A percentile compares a stretch with the other conserved stretches of the same genome.
Conservation (phyloP, 2,888 invertebrate genomes). For the Ormyrus rosae region DNA sequence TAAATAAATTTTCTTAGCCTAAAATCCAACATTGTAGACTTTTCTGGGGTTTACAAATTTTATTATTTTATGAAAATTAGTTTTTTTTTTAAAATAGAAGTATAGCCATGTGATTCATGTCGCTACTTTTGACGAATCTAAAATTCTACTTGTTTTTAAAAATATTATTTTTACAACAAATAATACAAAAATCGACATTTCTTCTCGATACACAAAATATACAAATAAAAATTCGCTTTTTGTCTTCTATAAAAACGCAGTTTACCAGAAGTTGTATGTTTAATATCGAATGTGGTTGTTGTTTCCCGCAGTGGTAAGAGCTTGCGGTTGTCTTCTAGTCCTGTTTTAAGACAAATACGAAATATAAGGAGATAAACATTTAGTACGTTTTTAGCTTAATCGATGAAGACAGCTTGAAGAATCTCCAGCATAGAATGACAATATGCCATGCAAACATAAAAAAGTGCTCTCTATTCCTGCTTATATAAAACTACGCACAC, state of each 20-base stretch:
- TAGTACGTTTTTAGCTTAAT: conserved; percentile 10
- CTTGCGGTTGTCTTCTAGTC: conserved; percentile 73
- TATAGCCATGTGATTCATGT: conserved; percentile 14
- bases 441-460: conserved; percentile 51
- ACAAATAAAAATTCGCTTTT: conserved; percentile 49
- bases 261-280: conserved; percentile 51
- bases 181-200: conserved; percentile 35
- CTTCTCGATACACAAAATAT: conserved; percentile 18
- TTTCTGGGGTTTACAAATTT: conserved; percentile 21
- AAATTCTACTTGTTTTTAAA: conserved; percentile 28
- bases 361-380: conserved; percentile 48
- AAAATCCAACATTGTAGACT: conserved; percentile 24
- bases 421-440: conserved; percentile 39
- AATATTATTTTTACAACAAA: conserved; percentile 43
- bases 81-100: conserved; percentile 12
- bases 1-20: conserved; percentile 10
- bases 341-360: conserved; percentile 68
- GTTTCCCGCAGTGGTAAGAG: conserved; percentile 69
- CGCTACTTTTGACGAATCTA: conserved; percentile 11
- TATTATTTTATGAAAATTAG: conserved; percentile 19
- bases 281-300: conserved; percentile 75
- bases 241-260: conserved; percentile 35
- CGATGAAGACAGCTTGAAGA: conserved; percentile 54
- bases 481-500: conserved; percentile 32
- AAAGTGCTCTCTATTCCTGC: conserved; percentile 8